Percentiles rank a stretch among this genome's conserved stretches.
Evolutionary conservation across 2,797 vertebrate genomes (phyloP).

Genomic region (Melanotaenia nigrans): DNA sequence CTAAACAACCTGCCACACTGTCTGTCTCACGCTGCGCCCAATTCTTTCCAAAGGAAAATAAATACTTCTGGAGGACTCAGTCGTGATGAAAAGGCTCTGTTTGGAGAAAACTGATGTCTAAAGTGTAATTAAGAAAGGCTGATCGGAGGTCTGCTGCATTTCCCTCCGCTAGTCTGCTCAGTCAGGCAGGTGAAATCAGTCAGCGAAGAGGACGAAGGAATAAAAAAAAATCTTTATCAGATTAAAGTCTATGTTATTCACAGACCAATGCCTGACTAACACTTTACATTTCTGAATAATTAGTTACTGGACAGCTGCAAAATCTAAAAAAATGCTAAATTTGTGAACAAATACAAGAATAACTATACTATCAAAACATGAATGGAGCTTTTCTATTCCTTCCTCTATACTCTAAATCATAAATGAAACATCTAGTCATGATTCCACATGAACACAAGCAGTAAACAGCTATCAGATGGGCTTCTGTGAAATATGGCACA

Average conservation of each 20-base stretch:
- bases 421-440: background rate
- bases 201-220: background rate
- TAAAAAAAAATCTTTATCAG: background rate
- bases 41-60: conserved; percentile 17
- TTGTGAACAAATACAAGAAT: background rate
- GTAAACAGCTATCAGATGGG: background rate
- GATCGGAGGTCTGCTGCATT: conserved; percentile 17
- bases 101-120: conserved; percentile 30
- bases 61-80: conserved; percentile 16
- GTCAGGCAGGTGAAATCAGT: background rate
- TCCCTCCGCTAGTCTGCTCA: conserved; percentile 12
- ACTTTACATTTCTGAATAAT: background rate
- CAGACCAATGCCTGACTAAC: background rate
- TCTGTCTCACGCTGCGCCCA: conserved; percentile 2
- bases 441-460: background rate
- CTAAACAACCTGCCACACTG: conserved; percentile 15
- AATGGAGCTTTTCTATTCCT: background rate
- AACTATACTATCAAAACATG: background rate
- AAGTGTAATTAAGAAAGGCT: conserved; percentile 8
- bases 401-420: background rate
- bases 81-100: conserved; percentile 32
- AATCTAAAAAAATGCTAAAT: background rate
- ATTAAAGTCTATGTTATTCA: background rate
- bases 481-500: conserved; percentile 5
- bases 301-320: background rate